Evolutionary conservation across 2,797 vertebrate species (phyloP).

Genomic region (Acanthis flammea): DNA sequence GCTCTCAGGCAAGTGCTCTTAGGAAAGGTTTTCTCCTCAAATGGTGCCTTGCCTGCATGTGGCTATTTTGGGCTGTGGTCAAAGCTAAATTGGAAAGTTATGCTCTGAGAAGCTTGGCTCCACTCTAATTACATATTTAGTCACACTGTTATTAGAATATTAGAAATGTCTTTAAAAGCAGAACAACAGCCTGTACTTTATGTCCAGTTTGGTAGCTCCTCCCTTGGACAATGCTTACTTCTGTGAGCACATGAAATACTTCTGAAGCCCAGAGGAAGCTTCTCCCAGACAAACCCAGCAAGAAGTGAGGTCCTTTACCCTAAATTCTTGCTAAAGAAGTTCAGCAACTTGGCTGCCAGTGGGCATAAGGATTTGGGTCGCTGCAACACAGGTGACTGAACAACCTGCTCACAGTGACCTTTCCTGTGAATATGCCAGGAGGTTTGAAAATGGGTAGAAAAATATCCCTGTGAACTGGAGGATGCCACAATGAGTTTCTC

Average conservation of each 20-base stretch:
- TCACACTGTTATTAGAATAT: neutral
- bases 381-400: neutral
- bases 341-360: neutral
- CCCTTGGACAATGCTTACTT: fast-evolving
- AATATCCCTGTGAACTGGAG: neutral
- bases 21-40: neutral
- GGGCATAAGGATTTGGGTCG: neutral
- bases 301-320: neutral
- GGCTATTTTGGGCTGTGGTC: neutral
- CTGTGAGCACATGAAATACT: neutral
- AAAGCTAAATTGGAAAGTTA: neutral
- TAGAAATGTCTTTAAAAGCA: neutral
- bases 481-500: neutral
- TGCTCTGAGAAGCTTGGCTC: neutral
- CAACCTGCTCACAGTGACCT: neutral
- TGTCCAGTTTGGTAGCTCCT: neutral
- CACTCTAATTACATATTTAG: neutral
- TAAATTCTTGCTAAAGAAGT: neutral
- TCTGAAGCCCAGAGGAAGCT: neutral
- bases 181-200: neutral
- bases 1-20: neutral
- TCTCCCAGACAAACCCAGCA: neutral
- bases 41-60: neutral
- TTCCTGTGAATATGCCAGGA: neutral
- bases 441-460: neutral